Base-by-base conservation (phyloP, 2,113 vertebrate genomes). In the Mohoua ochrocephala region DNA sequence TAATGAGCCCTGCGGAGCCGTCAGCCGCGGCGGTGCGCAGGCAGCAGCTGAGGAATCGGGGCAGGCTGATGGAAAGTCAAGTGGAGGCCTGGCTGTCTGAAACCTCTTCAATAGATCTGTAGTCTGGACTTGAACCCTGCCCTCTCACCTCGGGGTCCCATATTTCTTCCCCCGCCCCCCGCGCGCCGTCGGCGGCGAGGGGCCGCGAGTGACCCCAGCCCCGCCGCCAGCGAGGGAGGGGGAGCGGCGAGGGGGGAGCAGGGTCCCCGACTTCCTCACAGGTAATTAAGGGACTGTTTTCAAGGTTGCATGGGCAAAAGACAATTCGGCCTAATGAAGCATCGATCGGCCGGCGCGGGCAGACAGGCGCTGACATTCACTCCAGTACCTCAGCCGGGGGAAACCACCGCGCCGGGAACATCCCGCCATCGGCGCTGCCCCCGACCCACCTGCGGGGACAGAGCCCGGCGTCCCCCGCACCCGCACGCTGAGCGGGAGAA, bases 271-370 rank as follows among this genome's bases (percentile, higher is more conserved):
- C 95, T 96, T 92, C 96, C 97, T 94, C 96, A 87, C 96, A 98
- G 98, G 98, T 98, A 98, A 98, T 98, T 97, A 98, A 96, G 98
- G 96, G 90, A 96, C 97, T 96, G 89, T 96, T 98, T 98, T 98
- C 98, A 98, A 98, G 98, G 98, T 96, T 98, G 98, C 98, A 94
- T 92, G 98, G 97, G 96, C 93, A 95, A 97, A 97, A 98, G 98
- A 97, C 98, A 97, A 96, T 96, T 77, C 33, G 82, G 96, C 95
- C 97, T 98, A 97, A 98, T 97, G 98, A 98, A 98, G 98, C 98
- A 98, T 97, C 92, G 98, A 98, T 97, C 96, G 93, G 57, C 91
- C 92, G 37, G 97, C 96, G 56, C 89, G 96, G 97, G 97, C 80
- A 93, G 97, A 61, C 93, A 71, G 91, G 94, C 91, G 91, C 65